Conservation (phyloP, 2,113 vertebrate genomes). For the Neodontobutis hainanensis region DNA sequence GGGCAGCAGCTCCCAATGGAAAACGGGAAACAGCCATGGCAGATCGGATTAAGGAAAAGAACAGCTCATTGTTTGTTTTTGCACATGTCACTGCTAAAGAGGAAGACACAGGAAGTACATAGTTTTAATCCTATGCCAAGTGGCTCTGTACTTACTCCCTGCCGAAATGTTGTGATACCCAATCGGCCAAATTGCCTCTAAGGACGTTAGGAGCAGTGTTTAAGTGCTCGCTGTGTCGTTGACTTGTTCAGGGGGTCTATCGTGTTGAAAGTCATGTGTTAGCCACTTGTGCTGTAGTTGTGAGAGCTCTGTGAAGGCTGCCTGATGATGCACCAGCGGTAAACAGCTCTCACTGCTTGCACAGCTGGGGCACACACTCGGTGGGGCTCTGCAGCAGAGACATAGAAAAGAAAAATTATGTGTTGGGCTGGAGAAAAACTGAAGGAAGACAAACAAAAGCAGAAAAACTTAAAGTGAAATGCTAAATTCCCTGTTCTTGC, state of each 20-base stretch:
- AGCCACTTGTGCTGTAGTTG: constrained; percentile 21
- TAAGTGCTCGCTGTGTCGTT: constrained; percentile 11
- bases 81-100: constrained; percentile 41
- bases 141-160: neutral
- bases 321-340: constrained; percentile 30
- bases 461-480: constrained; percentile 60
- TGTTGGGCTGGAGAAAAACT: constrained; percentile 50
- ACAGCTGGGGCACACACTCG: constrained; percentile 51
- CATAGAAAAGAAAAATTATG: constrained; percentile 3
- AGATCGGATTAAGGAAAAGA: constrained; percentile 54
- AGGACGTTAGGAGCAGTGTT: constrained; percentile 6
- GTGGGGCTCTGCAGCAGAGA: constrained; percentile 1
- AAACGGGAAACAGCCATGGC: constrained; percentile 40
- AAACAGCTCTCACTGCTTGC: constrained; percentile 51
- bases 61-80: constrained; percentile 51
- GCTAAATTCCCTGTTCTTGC: constrained; percentile 50
- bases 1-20: constrained; percentile 25
- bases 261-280: constrained; percentile 30
- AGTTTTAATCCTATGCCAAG: constrained; percentile 19
- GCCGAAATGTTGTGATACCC: neutral
- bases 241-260: constrained; percentile 30
- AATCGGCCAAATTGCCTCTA: neutral
- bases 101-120: constrained; percentile 55
- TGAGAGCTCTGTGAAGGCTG: constrained; percentile 19
- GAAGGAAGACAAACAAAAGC: constrained; percentile 45